Base-by-base conservation (phyloP, 2,113 vertebrate species). In the Silurus asotus region DNA sequence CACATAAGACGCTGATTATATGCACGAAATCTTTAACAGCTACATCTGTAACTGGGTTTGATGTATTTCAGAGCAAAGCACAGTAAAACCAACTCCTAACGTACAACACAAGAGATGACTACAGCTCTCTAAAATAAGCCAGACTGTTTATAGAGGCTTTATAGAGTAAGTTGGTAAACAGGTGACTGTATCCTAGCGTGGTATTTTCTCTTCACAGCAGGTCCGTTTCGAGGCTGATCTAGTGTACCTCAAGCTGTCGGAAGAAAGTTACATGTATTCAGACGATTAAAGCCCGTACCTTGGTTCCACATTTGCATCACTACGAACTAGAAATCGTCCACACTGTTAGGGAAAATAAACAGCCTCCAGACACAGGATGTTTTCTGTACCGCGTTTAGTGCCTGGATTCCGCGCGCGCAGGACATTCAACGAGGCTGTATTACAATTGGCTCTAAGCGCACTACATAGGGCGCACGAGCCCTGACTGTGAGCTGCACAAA, bases 221-320 rank as follows among this genome's bases (percentile, higher is more conserved):
- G 11, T 10, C 3, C 37, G 13, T 15, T 69, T 37, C 25, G 20
- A 7, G 2, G 20, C 62, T 64, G 62, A n/a, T 15, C n/a, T 48
- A 48, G 17, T 45, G n/a, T 6, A 19, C 7, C 13, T 9, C 53
- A 37, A 79, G 0, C 70, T 20, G 7, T 25, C 8, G 9, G 20
- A 58, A 23, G 5, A 9, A 75, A 25, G n/a, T 19, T 25, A 74
- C 48, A 20, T 13, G 28, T 15, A 62, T 51, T 69, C 7, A 81
- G 72, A 5, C 17, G 4, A 55, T 67, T 72, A 62, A 53, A 56
- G 11, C 9, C 1, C 86, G 19, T 88, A 89, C 89, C 89, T 88
- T 89, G 89, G 8, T 89, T 89, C 89, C 89, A 89, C 89, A 89
- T 89, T 28, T 53, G 37, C 76, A 14, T 20, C 48, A 69, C 14